A percentile compares a stretch with the other conserved stretches of the same genome.
phyloP scores from a whole-genome alignment of 1,140 invertebrate species.

The Drosophila tsacasi region DNA sequence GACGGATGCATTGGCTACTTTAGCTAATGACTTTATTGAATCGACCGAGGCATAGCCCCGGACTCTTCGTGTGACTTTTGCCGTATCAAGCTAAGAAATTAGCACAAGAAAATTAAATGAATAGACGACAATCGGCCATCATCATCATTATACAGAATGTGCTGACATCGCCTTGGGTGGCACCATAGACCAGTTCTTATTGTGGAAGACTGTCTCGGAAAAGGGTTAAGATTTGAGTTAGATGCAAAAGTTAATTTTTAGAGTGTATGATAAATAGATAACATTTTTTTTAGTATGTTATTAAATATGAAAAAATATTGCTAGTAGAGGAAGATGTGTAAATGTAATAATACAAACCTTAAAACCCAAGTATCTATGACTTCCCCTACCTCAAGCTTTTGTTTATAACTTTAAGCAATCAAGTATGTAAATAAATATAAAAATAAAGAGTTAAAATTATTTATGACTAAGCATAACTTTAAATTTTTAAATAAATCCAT shows the following conservation, averaged over 20 bases:
- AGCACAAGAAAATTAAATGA: conserved; percentile 76
- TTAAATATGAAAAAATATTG: neutral
- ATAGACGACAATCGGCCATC: conserved; percentile 63
- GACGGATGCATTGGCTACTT: conserved; percentile 72
- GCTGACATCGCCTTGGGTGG: conserved; percentile 31
- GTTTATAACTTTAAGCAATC: too few species aligned
- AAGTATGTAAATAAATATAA: too few species aligned
- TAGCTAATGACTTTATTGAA: conserved; percentile 82
- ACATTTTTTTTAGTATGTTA: neutral
- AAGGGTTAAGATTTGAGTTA: neutral
- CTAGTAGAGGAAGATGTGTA: too few species aligned
- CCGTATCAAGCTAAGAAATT: conserved; percentile 69
- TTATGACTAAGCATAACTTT: neutral
- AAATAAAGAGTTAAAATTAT: too few species aligned
- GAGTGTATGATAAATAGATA: neutral
- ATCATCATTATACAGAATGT: conserved; percentile 31
- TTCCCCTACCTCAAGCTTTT: too few species aligned
- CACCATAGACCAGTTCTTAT: conserved; percentile 5
- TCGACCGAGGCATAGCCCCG: conserved; percentile 47
- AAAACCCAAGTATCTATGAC: too few species aligned
- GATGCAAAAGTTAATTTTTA: neutral
- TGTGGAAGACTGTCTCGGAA: neutral
- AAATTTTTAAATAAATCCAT: neutral
- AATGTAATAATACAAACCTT: too few species aligned
- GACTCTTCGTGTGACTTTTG: conserved; percentile 76